A percentile compares a stretch with the other conserved stretches of the same genome.
phyloP scores from a whole-genome alignment of 2,797 vertebrate genomes.

The Pseudopleuronectes americanus region DNA sequence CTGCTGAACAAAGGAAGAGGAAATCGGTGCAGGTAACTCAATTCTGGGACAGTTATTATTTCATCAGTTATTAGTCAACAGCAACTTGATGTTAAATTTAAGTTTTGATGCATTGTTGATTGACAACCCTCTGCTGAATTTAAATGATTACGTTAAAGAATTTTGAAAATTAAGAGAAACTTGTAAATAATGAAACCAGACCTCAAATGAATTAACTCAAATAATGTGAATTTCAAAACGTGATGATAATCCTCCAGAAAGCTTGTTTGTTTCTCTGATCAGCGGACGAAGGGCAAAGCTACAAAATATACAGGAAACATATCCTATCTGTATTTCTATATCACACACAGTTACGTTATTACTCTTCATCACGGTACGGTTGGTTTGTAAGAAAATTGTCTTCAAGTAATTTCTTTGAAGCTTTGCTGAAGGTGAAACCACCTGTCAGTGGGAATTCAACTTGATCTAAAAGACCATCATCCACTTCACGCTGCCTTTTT shows the following conservation, averaged over 20 bases:
- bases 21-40: too few species aligned
- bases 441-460: slow-evolving; percentile 18
- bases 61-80: too few species aligned
- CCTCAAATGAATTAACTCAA: background rate
- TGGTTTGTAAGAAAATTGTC: slow-evolving; percentile 7
- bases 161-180: background rate
- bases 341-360: slow-evolving; percentile 7
- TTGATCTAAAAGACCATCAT: slow-evolving; percentile 50
- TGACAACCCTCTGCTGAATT: too few species aligned
- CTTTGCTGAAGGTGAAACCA: background rate
- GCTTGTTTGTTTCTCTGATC: slow-evolving; percentile 33
- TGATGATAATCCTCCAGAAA: slow-evolving; percentile 14
- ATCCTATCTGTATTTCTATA: background rate
- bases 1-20: too few species aligned
- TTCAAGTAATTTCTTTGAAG: slow-evolving; percentile 28
- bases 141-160: too few species aligned
- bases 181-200: background rate
- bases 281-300: slow-evolving; percentile 24
- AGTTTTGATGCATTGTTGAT: too few species aligned
- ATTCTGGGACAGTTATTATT: too few species aligned
- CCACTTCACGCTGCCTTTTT: slow-evolving; percentile 46
- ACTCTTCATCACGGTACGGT: slow-evolving; percentile 1
- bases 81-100: too few species aligned
- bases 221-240: slow-evolving; percentile 1
- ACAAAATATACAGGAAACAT: slow-evolving; percentile 14